Base-by-base conservation (phyloP, 53 echinoderm and acorn worm genomes). In the Echinometra lucunter region DNA sequence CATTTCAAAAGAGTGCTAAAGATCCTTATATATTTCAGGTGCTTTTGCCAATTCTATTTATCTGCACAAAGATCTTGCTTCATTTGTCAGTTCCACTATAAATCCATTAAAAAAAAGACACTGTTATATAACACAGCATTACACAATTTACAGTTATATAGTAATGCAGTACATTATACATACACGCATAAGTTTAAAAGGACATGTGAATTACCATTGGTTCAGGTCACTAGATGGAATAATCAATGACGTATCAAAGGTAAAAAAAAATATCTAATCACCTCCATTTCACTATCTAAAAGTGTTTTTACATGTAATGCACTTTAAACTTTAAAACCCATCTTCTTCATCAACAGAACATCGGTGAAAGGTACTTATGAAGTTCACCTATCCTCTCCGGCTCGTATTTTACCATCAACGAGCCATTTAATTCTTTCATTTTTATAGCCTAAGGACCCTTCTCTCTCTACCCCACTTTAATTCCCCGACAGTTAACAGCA, bases 401-500 rank as follows among this genome's bases (percentile, higher is more conserved):
- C 49, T 49, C n/a, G n/a, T 49, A 49, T 45, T 23, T 82, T 28
- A 45, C 28, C 85, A 85, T 85, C 85, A 85, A 85, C 47, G 85
- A 28, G 49, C 49, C 85, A 85, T 85, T 85, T 85, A 85, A 85
- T 85, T 85, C 85, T 30, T 49, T 85, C 85, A 85, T 85, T 85
- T 85, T 85, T 47, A 85, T 85, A 53, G 85, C 85, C 85, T 85
- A 27, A 49, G 85, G 49, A 47, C 72, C 85, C 49, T n/a, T n/a
- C n/a, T n/a, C n/a, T n/a, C n/a, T 85, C 85, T 85, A 47, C 49
- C 45, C 85, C 49, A 85, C 85, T 85, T 85, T 85, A 85, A 85
- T 85, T 85, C 85, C 85, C n/a, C 16, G 85, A 49, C 85, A 85
- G 85, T 85, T 85, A 85, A 85, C 85, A 85, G 49, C 85, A 49